Evolutionary conservation across 2,113 vertebrate species (phyloP), one percentile per base, ranked within the genome.

Genomic region (Gnathonemus echidnorhynchus): DNA sequence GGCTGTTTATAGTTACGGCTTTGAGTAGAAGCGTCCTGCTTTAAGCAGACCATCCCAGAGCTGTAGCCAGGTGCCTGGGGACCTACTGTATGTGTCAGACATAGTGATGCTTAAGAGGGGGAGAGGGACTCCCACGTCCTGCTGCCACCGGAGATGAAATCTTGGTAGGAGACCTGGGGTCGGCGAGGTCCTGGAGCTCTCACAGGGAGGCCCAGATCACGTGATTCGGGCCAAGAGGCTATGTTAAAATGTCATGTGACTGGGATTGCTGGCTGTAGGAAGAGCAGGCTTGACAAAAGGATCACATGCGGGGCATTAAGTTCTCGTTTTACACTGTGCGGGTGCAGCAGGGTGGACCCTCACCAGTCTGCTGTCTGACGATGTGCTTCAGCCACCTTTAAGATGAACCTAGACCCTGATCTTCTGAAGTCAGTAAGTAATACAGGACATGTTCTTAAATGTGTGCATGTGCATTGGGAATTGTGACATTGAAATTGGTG

Each of bases 271-370:
- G 74, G 89, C 89, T 86, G 88, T 77, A 21, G 90, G 42, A 85
- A 89, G 90, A 87, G 50, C 50, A 87, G 87, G 8, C 17, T 35
- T 42, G 21, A 3, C 49, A 27, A 27, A 7, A 39, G 39, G 87
- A 88, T 90, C 91, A 91, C 88, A 85, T 83, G 85, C 70, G 11
- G 15, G 15, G 45, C 70, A 70, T 91, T 91, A 91, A 83, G 42
- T 19, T 15, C 74, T 35, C 49, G 2, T 45, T 56, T 49, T 1
- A 48, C 48, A 19, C 17, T 19, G 27, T 3, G 31, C 0, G 19
- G 27, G 27, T n/a, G 21, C 31, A 24, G 88, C 17, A 10, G 35
- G 88, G 35, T 31, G 5, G 66, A 74, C 24, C 62, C 7, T 21
- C 19, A 21, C 77, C 39, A 66, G 62, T 11, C 62, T 31, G n/a